These are phyloP conservation scores for Drosophila subobscura DNA, from an alignment of 1,140 invertebrate genomes.

Conservation along the genomic window DNA sequence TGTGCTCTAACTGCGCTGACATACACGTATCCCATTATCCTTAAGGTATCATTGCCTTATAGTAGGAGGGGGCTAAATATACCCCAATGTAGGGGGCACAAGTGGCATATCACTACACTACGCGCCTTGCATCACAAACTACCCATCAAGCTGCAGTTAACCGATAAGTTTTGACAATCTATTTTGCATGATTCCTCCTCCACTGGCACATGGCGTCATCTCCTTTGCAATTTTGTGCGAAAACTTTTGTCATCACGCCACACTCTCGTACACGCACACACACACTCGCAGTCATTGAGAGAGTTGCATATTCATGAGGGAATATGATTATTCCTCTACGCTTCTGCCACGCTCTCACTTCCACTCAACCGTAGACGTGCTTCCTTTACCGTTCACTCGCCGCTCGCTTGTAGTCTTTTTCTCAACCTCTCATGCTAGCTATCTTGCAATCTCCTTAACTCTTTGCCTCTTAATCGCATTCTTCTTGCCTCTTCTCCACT, in stretches of 20 bases:
- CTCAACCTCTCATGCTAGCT: too few relatives aligned
- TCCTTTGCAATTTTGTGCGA: slow-evolving; percentile 21
- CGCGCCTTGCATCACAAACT: background rate
- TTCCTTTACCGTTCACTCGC: too few relatives aligned
- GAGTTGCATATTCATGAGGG: slow-evolving; percentile 42
- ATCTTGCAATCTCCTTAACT: too few relatives aligned
- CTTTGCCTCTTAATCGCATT: too few relatives aligned
- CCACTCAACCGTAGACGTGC: too few relatives aligned
- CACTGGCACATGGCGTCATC: slow-evolving; percentile 33
- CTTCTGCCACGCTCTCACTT: too few relatives aligned
- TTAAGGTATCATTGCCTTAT: too few relatives aligned
- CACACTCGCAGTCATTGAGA: background rate
- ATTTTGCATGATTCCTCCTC: slow-evolving; percentile 47
- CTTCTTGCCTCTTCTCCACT: too few relatives aligned
- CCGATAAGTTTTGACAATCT: slow-evolving; percentile 50
- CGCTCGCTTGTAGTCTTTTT: too few relatives aligned
- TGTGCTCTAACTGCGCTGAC: too few relatives aligned
- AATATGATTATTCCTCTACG: slow-evolving; percentile 36
- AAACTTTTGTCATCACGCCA: slow-evolving; percentile 42
- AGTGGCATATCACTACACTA: background rate
- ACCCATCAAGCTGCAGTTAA: slow-evolving; percentile 36
- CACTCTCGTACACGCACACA: background rate
- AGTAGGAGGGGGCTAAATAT: too few relatives aligned
- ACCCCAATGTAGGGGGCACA: slow-evolving; percentile 22
- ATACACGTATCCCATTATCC: too few relatives aligned